Base-by-base conservation (phyloP, 2,888 invertebrate genomes). In the Dendrolimus houi region DNA sequence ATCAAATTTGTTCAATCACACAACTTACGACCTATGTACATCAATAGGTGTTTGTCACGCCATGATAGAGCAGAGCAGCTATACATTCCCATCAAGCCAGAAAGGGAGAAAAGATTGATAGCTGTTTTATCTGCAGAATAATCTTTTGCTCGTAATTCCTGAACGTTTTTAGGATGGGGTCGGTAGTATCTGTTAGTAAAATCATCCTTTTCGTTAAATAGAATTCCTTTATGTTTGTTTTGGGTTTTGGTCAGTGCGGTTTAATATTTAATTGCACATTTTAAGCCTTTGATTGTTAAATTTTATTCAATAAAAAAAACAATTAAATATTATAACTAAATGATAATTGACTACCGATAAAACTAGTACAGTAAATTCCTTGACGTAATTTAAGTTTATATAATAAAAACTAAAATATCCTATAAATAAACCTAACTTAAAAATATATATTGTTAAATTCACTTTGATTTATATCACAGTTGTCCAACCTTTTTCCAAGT, bases 1-100 rank as follows among this genome's bases (percentile, higher is more conserved):
- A 68, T 75, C 71, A 71, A 74, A 75, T 75, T 75, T 72, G 75
- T 81, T 73, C 73, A 77, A 81, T 81, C 75, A 70, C 73, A 62
- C 66, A 68, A 66, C 65, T 62, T 60, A 58, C 60, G 60, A 61
- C 58, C 47, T 64, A 66, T 66, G 59, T 62, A 63, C 70, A 66
- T 64, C 68, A 71, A 83, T 71, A 74, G 65, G 60, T 62, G 64
- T 73, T 77, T 75, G 77, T 77, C 83, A 83, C 79, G 81, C 71
- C 58, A 81, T 69, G 67, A 56, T 53, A 60, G 69, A 79, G 42
- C 55, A 65, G 65, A 72, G 70, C 7, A 56, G 62, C 54, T 17
- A 14, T 41, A 58, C 9, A 9, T 10, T 47, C 0, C 9, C 12
- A 17, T 40, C n/a, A 12, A 53, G 8, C 17, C 61, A 71, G 76